Evolutionary conservation across 1,140 invertebrate genomes (phyloP).

Genomic region (Neuroterus valhalla): DNA sequence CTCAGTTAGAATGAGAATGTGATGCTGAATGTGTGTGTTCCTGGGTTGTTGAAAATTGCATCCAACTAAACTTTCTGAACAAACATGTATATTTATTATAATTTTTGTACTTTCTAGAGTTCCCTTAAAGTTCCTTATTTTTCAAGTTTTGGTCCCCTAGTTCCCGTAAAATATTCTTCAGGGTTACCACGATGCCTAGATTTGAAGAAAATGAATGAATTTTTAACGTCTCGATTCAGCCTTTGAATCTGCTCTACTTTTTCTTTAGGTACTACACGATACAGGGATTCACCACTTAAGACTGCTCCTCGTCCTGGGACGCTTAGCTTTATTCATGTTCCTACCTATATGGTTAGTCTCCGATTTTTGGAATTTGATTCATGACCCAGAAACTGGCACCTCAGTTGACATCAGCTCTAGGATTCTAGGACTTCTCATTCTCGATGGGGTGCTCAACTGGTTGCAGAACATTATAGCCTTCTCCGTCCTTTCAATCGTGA

Average conservation of each 20-base stretch:
- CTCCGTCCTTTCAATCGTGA: conserved; percentile 90
- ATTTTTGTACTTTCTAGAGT: too few relatives aligned
- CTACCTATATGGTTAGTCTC: conserved; percentile 90
- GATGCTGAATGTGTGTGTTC: too few relatives aligned
- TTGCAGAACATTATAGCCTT: conserved; percentile 97
- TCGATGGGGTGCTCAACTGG: conserved; percentile 94
- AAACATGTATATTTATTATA: too few relatives aligned
- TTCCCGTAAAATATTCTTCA: too few relatives aligned
- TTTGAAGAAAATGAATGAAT: too few relatives aligned
- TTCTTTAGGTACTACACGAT: conserved; percentile 85
- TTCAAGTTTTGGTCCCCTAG: too few relatives aligned
- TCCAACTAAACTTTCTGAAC: too few relatives aligned
- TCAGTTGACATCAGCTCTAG: conserved; percentile 71
- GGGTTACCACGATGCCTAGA: too few relatives aligned
- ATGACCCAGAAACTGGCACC: conserved; percentile 76
- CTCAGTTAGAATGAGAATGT: too few relatives aligned
- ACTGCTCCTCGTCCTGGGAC: conserved; percentile 88
- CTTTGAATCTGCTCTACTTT: conserved; percentile 4
- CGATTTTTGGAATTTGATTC: conserved; percentile 82
- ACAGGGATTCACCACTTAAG: conserved; percentile 92
- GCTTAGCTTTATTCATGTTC: conserved; percentile 88
- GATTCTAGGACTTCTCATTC: conserved; percentile 81
- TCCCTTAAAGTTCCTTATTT: too few relatives aligned
- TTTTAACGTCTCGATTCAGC: conserved; percentile 37
- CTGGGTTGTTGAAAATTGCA: too few relatives aligned